Evolutionary conservation across 2,888 invertebrate genomes (phyloP).

Genomic region (Harpalus rufipes): DNA sequence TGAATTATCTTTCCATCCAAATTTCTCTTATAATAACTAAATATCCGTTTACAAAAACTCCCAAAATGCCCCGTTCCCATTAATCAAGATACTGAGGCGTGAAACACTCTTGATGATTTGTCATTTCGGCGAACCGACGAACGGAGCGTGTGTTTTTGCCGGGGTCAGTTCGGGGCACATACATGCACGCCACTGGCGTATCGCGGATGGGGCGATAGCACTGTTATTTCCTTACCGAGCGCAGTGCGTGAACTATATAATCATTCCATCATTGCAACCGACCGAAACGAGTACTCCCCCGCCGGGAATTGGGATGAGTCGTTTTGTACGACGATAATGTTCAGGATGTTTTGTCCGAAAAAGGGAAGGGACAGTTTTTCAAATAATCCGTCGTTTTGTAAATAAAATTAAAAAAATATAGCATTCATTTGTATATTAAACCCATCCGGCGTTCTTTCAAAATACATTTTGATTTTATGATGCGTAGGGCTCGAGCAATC

Average conservation of each 20-base stretch:
- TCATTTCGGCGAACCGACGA: constrained; percentile 11
- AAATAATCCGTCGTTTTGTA: too few relatives aligned
- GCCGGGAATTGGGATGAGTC: background rate
- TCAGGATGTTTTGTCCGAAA: background rate
- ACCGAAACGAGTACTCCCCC: constrained; percentile 47
- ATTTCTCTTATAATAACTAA: constrained; percentile 39
- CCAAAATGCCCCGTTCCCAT: constrained; percentile 21
- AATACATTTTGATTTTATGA: too few relatives aligned
- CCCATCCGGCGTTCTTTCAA: too few relatives aligned
- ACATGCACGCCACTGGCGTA: constrained; percentile 45
- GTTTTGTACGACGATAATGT: background rate
- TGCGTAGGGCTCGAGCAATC: too few relatives aligned
- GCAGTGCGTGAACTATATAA: constrained; percentile 64
- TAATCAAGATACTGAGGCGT: constrained; percentile 24
- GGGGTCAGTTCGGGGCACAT: constrained; percentile 21
- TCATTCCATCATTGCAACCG: constrained; percentile 63
- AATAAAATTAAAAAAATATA: too few relatives aligned
- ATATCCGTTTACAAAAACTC: constrained; percentile 9
- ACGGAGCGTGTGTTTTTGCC: background rate
- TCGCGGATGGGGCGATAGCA: constrained; percentile 62
- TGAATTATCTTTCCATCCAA: background rate
- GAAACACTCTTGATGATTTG: constrained; percentile 23
- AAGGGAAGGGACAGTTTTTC: background rate
- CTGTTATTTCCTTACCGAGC: constrained; percentile 63
- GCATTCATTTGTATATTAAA: too few relatives aligned